Evolutionary conservation across 2,113 vertebrate species (phyloP).

Genomic region (Anhinga rufa): DNA sequence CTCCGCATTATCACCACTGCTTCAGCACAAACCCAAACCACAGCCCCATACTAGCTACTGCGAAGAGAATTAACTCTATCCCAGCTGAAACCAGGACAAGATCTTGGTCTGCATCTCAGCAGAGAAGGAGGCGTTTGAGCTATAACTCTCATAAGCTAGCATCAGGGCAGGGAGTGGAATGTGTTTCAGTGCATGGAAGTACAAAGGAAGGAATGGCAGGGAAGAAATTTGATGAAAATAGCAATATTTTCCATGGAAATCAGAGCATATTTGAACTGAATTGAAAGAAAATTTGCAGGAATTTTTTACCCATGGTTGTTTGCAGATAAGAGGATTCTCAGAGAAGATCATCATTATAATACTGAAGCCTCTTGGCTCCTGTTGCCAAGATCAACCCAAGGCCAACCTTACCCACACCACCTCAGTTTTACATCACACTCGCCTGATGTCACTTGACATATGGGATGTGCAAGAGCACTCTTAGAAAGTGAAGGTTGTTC

Average conservation of each 20-base stretch:
- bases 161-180: no score
- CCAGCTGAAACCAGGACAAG: no score
- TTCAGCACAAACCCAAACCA: no score
- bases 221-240: not conserved
- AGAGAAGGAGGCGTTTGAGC: not conserved
- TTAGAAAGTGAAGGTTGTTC: not conserved
- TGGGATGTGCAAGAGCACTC: not conserved
- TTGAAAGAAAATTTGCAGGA: not conserved
- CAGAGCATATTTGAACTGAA: not conserved
- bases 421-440: not conserved
- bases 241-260: not conserved
- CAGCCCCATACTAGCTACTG: no score
- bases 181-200: not conserved
- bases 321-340: not conserved
- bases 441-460: no score
- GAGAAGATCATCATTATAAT: not conserved
- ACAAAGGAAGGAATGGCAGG: not conserved
- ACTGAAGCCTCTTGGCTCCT: not conserved
- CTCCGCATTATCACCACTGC: no score
- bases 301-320: not conserved
- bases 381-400: not conserved
- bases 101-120: not conserved
- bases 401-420: not conserved
- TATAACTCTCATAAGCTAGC: not conserved
- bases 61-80: no score